Base-by-base conservation (phyloP, 2,888 invertebrate species). In the Leucozona laternaria region DNA sequence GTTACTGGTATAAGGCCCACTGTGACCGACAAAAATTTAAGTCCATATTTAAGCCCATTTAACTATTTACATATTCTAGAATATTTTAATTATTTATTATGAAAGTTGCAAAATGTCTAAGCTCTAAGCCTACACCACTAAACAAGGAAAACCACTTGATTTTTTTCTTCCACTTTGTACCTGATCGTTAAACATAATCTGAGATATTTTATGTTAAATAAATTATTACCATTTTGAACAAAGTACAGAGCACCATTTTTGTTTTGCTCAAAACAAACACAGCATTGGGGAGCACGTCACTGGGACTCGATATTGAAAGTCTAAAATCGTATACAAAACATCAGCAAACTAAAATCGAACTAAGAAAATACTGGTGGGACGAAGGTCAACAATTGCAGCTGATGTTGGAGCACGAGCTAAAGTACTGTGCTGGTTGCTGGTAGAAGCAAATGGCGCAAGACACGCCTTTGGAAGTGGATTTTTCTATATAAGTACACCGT, bases 401-500 rank as follows among this genome's bases (percentile, higher is more conserved):
- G 68, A 28, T 25, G 58, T 50, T 71, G 70, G 22, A 71, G 76
- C 76, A 81, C 70, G 62, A 71, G 76, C 62, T 75, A n/a, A n/a
- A n/a, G n/a, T n/a, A n/a, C n/a, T 6, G 28, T 28, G 40, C 4
- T 25, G 48, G n/a, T n/a, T n/a, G n/a, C n/a, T n/a, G n/a, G n/a
- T n/a, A n/a, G n/a, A 71, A 53, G 45, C 45, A 70, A 81, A 70
- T 81, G 53, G 55, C 22, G 50, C 34, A 77, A 71, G 82, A 72
- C 77, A 82, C 82, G 82, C 82, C 82, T 77, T 50, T 77, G 57
- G 62, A 77, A 76, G 64, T 71, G 75, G 77, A 77, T 50, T 77
- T 22, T 53, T n/a, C 48, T 11, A 28, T 25, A n/a, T n/a, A n/a
- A n/a, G n/a, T n/a, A n/a, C n/a, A n/a, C n/a, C n/a, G n/a, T n/a